These are phyloP conservation scores for Dendropsophus ebraccatus DNA, from an alignment of 2,113 vertebrate species.

Conservation along the genomic window DNA sequence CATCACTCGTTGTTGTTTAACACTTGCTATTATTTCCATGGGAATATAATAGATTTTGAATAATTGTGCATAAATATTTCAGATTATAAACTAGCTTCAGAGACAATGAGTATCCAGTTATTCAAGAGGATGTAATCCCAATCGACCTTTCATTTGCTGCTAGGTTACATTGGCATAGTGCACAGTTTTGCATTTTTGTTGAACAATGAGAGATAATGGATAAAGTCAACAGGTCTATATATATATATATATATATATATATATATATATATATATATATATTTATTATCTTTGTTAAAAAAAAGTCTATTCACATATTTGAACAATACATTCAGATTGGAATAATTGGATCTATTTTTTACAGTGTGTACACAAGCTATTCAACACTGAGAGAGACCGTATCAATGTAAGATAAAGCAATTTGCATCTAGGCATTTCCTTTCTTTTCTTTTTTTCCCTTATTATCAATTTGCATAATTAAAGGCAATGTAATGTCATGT, in stretches of 20 bases:
- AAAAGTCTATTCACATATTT: conserved; percentile 9
- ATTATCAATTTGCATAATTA: conserved; percentile 11
- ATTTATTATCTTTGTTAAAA: background rate
- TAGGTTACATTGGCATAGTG: conserved; percentile 17
- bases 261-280: no score
- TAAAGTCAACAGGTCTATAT: conserved; percentile 7
- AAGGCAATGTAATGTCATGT: background rate
- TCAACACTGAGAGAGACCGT: background rate
- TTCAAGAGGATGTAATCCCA: conserved; percentile 28
- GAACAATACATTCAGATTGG: conserved; percentile 31
- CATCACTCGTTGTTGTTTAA: conserved; percentile 54
- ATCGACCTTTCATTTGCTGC: conserved; percentile 37
- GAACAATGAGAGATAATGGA: conserved; percentile 5
- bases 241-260: background rate
- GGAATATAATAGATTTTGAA: conserved; percentile 56
- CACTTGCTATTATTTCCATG: conserved; percentile 48
- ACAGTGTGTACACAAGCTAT: background rate
- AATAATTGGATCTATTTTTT: background rate
- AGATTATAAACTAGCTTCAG: conserved; percentile 32
- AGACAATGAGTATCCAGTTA: conserved; percentile 9
- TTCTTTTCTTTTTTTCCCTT: background rate
- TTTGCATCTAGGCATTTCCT: background rate
- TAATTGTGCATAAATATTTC: conserved; percentile 52
- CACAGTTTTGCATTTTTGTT: conserved; percentile 24
- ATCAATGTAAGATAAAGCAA: background rate